Evolutionary conservation across 2,113 vertebrate species (phyloP).

Genomic region (Chionodraco myersi): DNA sequence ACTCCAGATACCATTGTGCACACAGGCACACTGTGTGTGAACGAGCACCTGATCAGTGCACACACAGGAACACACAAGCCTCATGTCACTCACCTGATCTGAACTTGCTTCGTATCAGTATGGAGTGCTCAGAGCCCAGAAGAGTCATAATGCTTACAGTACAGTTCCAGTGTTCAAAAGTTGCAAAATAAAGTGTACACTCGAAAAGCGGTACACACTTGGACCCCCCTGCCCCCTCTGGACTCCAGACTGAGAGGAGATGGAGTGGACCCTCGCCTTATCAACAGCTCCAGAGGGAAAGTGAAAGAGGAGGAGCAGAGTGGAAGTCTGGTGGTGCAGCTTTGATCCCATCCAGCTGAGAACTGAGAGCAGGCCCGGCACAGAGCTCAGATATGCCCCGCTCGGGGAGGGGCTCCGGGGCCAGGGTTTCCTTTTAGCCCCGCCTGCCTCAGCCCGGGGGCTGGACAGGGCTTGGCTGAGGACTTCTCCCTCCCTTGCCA

Average conservation of each 20-base stretch:
- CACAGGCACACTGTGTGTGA: slow-evolving; percentile 15
- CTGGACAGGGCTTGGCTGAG: slow-evolving; percentile 67
- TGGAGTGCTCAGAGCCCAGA: slow-evolving; percentile 96
- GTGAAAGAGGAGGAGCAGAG: slow-evolving; percentile 35
- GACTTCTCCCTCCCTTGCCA: slow-evolving; percentile 70
- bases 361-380: slow-evolving; percentile 83
- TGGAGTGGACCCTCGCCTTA: slow-evolving; percentile 63
- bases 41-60: background rate
- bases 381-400: slow-evolving; percentile 84
- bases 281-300: slow-evolving; percentile 51
- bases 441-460: slow-evolving; percentile 76
- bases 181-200: slow-evolving; percentile 68
- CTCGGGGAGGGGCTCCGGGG: slow-evolving; percentile 79
- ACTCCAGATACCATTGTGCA: background rate
- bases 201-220: slow-evolving; percentile 28
- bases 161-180: slow-evolving; percentile 83
- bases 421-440: slow-evolving; percentile 81
- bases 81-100: slow-evolving; percentile 93
- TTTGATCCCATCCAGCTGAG: slow-evolving; percentile 90
- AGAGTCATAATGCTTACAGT: slow-evolving; percentile 93
- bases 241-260: slow-evolving; percentile 67
- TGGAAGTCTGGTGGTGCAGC: slow-evolving; percentile 59
- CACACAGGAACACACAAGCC: background rate
- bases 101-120: slow-evolving; percentile 99
- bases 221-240: slow-evolving; percentile 71